Evolutionary conservation across 2,797 vertebrate species (phyloP), one percentile per base, ranked within the genome.

Genomic region (Heliangelus exortis): DNA sequence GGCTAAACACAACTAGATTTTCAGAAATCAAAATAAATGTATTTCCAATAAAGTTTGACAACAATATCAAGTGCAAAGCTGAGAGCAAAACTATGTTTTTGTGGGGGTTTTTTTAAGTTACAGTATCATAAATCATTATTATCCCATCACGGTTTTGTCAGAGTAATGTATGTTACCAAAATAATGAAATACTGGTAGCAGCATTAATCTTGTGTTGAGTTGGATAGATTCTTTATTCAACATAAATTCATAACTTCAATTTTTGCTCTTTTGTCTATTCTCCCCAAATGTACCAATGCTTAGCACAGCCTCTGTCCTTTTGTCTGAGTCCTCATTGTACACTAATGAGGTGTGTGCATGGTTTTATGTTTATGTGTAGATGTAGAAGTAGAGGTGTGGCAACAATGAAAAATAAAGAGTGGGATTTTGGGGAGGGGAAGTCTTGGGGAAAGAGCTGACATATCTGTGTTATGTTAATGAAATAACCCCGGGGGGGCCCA

Each of bases 11-110:
- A 92, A 74, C 96, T 77, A 95, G 93, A 90, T 97, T 98, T 98
- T 98, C 97, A 98, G 95, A 97, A 97, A 98, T 98, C 97, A 97
- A 98, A 98, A 98, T 97, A 98, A 97, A 97, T 96, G 84, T 92
- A 65, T 98, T 96, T 96, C 85, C 96, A 93, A 96, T 97, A 92
- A 97, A 93, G 90, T 96, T 96, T 97, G 95, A 96, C 93, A 95
- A 90, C 81, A 90, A 90, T 96, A 97, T 96, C 84, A 92, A 95
- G 92, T 92, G 85, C 87, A 93, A 92, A 84, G 79, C 90, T 95
- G 93, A 90, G 72, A 95, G 83, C 33, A 83, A 55, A 81, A 59
- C 80, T 92, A 59, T 47, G 59, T 33, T 85, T 96, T 88, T 94
- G 50, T 63, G 41, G 39, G 39, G 39, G 12, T 5, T 14, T 89